phyloP scores from a whole-genome alignment of 2,113 vertebrate species.

The Isurus oxyrinchus region DNA sequence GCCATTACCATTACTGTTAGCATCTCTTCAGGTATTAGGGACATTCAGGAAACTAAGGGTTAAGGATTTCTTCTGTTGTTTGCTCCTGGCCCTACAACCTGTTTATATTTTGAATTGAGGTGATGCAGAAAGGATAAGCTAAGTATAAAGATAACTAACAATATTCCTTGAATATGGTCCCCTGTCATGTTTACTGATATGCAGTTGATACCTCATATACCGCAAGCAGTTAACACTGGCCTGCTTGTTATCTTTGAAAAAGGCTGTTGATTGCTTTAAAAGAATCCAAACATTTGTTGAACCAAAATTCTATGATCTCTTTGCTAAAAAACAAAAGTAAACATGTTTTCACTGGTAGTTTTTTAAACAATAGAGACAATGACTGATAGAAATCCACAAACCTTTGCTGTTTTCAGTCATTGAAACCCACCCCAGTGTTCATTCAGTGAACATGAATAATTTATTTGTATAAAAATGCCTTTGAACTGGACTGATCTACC shows the following conservation, averaged over 20 bases:
- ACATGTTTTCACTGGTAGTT: slow-evolving; percentile 17
- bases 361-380: slow-evolving; percentile 33
- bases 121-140: slow-evolving; percentile 15
- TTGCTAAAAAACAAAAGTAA: slow-evolving; percentile 30
- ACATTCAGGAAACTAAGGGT: background rate
- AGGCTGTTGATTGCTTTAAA: slow-evolving; percentile 5
- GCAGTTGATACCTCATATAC: background rate
- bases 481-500: slow-evolving; percentile 18
- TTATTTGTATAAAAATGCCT: slow-evolving; percentile 26
- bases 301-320: slow-evolving; percentile 27
- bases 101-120: slow-evolving; percentile 12
- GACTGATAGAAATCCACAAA: slow-evolving; percentile 10
- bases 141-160: slow-evolving; percentile 18
- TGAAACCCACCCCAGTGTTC: background rate
- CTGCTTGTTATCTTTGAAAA: background rate
- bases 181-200: slow-evolving; percentile 15
- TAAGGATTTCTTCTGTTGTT: background rate
- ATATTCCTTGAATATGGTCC: slow-evolving; percentile 2
- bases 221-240: background rate
- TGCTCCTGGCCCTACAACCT: background rate
- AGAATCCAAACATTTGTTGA: slow-evolving; percentile 28
- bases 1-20: background rate
- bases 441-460: slow-evolving; percentile 31
- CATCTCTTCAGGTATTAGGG: background rate
- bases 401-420: slow-evolving; percentile 15